These are phyloP conservation scores for Drosophila macrospina DNA, from an alignment of 2,888 invertebrate genomes.

Conservation along the genomic window DNA sequence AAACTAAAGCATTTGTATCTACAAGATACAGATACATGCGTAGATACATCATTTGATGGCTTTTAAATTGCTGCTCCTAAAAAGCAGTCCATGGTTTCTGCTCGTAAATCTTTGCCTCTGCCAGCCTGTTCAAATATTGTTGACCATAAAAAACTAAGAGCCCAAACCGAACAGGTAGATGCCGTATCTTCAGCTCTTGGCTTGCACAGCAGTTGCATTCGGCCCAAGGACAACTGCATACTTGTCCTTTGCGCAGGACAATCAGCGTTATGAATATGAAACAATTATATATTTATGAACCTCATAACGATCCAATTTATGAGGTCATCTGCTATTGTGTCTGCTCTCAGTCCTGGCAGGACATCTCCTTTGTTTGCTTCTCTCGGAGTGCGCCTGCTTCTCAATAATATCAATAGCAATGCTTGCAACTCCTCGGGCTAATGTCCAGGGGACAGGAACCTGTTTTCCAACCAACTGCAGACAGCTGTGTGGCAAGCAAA, in stretches of 20 bases:
- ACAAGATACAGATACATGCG: constrained; percentile 12
- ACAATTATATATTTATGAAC: constrained; percentile 75
- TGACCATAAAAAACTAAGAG: constrained; percentile 44
- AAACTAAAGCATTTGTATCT: constrained; percentile 11
- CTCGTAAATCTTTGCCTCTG: constrained; percentile 58
- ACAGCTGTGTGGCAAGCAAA: constrained; percentile 56
- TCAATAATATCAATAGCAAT: constrained; percentile 11
- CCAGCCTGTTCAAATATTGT: constrained; percentile 57
- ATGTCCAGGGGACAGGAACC: constrained; percentile 21
- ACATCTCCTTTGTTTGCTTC: constrained; percentile 32
- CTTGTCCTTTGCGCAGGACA: constrained; percentile 41
- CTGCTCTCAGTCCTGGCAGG: constrained; percentile 33
- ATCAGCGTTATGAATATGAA: constrained; percentile 72
- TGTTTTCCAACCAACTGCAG: constrained; percentile 17
- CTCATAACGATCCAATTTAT: constrained; percentile 75
- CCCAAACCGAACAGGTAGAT: constrained; percentile 37
- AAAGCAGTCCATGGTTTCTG: constrained; percentile 34
- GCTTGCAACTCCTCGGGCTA: background rate
- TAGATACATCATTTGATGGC: constrained; percentile 59
- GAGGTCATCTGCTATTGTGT: constrained; percentile 69
- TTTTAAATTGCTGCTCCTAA: constrained; percentile 70
- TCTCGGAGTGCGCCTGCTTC: constrained; percentile 9
- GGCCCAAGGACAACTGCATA: constrained; percentile 61
- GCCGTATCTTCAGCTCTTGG: constrained; percentile 1
- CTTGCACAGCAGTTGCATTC: constrained; percentile 43